Evolutionary conservation across 2,113 vertebrate species (phyloP).

Genomic region (Myodes glareolus): DNA sequence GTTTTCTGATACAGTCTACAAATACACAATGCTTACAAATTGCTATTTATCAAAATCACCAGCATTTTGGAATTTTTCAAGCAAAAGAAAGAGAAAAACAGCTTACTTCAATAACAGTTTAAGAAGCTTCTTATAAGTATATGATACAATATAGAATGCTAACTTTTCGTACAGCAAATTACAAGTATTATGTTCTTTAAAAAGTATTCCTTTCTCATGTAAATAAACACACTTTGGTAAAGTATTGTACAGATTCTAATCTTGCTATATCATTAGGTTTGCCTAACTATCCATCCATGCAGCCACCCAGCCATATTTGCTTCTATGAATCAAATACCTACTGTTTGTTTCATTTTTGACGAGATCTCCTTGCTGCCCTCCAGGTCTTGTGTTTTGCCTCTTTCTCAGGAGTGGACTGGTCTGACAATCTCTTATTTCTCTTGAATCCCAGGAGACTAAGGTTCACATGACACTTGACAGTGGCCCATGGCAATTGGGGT

Average conservation of each 20-base stretch:
- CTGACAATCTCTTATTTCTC: slow-evolving; percentile 9
- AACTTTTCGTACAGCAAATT: not conserved
- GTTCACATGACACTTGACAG: slow-evolving; percentile 41
- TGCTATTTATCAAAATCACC: not conserved
- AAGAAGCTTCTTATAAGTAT: not conserved
- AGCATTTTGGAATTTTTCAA: not conserved
- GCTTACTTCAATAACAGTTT: not conserved
- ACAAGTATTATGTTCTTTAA: not conserved
- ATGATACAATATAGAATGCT: not conserved
- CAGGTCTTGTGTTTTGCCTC: not conserved
- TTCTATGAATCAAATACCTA: slow-evolving; percentile 22
- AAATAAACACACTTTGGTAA: not conserved
- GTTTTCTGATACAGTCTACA: not conserved
- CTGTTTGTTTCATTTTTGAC: not conserved
- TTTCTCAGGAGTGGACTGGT: slow-evolving; percentile 4
- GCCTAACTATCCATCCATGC: not conserved
- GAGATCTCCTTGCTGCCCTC: not conserved
- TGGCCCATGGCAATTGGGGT: not conserved
- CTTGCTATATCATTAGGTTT: not conserved
- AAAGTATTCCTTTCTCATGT: not conserved
- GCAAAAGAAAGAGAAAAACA: not conserved
- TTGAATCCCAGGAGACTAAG: slow-evolving; percentile 20
- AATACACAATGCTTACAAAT: slow-evolving; percentile 7
- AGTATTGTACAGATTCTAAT: not conserved
- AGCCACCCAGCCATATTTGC: not conserved